Percentiles rank a stretch among this genome's conserved stretches.
Conservation (phyloP, 2,888 invertebrate genomes). For the Cybosia mesomella region DNA sequence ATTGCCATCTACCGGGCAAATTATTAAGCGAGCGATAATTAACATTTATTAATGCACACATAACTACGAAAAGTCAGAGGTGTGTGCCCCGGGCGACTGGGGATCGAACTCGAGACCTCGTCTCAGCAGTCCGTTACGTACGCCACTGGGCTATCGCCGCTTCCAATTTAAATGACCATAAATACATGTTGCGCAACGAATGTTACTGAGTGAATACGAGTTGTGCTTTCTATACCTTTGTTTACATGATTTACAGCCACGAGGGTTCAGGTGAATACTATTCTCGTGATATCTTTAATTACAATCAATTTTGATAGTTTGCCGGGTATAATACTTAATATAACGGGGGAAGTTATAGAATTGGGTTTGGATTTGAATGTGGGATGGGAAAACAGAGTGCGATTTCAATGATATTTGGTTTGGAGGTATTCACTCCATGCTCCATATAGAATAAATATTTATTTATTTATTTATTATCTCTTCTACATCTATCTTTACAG, state of each 20-base stretch:
- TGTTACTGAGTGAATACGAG: neutral
- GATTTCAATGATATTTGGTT: neutral
- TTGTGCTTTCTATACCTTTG: slow-evolving; percentile 20
- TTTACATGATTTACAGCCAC: slow-evolving; percentile 29
- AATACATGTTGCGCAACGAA: neutral
- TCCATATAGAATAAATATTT: neutral
- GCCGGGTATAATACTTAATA: slow-evolving; percentile 22
- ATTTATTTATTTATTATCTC: too few species aligned
- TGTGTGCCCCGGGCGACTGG: too few species aligned
- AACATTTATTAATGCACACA: too few species aligned
- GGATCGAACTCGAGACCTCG: too few species aligned
- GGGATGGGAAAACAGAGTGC: neutral
- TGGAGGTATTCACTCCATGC: neutral
- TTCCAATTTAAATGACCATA: too few species aligned
- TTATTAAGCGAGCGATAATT: too few species aligned
- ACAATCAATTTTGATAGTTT: slow-evolving; percentile 35
- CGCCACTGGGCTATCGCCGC: too few species aligned
- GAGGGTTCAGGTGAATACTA: slow-evolving; percentile 24
- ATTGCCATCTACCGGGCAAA: too few species aligned
- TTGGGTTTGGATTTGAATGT: slow-evolving; percentile 1
- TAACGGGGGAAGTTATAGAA: slow-evolving; percentile 1
- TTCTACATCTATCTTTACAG: too few species aligned
- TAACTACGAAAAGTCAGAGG: too few species aligned
- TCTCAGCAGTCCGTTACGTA: too few species aligned
- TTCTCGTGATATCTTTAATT: slow-evolving; percentile 29